Conservation (phyloP, 2,888 invertebrate genomes). For the Drosophila multiciliata region DNA sequence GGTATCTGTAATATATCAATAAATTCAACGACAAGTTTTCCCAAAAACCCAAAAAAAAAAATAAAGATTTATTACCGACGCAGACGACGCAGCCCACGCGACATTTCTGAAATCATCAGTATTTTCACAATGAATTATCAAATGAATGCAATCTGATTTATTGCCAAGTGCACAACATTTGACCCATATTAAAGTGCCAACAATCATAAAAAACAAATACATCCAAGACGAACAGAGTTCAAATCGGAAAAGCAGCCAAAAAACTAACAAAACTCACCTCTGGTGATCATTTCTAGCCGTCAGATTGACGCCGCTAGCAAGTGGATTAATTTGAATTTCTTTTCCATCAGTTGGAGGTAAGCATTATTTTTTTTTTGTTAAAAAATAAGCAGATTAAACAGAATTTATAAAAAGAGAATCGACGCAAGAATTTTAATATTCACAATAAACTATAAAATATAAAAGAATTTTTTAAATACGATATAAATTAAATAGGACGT, state of each 20-base stretch:
- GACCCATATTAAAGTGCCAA: slow-evolving; percentile 51
- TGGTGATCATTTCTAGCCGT: slow-evolving; percentile 40
- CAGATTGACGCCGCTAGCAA: slow-evolving; percentile 58
- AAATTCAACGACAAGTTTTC: slow-evolving; percentile 38
- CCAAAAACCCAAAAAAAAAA: slow-evolving; percentile 28
- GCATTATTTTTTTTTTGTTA: slow-evolving; percentile 9
- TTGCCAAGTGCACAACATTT: slow-evolving; percentile 74
- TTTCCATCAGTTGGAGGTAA: slow-evolving; percentile 64
- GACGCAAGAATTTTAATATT: not conserved
- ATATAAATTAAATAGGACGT: not conserved
- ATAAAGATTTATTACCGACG: slow-evolving; percentile 64
- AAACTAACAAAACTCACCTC: slow-evolving; percentile 14
- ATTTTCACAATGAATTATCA: slow-evolving; percentile 42
- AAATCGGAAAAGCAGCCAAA: slow-evolving; percentile 1
- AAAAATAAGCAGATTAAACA: not conserved
- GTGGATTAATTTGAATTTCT: slow-evolving; percentile 74
- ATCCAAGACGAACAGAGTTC: slow-evolving; percentile 14
- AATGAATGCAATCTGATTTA: slow-evolving; percentile 73
- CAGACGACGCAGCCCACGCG: slow-evolving; percentile 70
- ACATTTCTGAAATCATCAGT: slow-evolving; percentile 33
- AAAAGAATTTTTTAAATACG: not conserved
- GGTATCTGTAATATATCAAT: slow-evolving; percentile 35
- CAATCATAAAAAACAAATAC: slow-evolving; percentile 13
- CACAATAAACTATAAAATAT: not conserved
- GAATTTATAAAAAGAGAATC: not conserved